phyloP scores from a whole-genome alignment of 1,140 invertebrate genomes.

The Euwallacea fornicatus region DNA sequence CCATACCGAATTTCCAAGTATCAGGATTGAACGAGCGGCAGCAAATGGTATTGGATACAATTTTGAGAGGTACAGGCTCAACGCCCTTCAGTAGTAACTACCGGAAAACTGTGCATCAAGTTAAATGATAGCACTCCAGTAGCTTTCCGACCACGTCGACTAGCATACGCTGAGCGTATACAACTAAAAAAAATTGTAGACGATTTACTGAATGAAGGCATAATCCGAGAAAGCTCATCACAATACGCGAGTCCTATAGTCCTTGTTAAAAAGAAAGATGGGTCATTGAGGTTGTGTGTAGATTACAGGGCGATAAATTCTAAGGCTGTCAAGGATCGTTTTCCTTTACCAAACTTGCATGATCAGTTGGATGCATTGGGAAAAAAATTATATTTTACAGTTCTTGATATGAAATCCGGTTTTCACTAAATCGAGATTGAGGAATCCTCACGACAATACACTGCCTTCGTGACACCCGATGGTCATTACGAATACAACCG shows the following conservation, averaged over 20 bases:
- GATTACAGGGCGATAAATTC: constrained; percentile 58
- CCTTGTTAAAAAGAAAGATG: constrained; percentile 56
- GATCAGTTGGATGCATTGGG: constrained; percentile 40
- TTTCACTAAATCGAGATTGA: constrained; percentile 37
- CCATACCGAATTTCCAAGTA: constrained; percentile 2
- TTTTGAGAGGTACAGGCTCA: not conserved
- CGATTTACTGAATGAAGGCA: constrained; percentile 46
- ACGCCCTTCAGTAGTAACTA: constrained; percentile 1
- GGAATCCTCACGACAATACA: constrained; percentile 42
- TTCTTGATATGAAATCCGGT: constrained; percentile 39
- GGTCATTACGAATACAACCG: constrained; percentile 36
- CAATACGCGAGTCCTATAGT: constrained; percentile 55
- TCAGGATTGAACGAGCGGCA: constrained; percentile 23
- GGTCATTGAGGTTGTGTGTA: constrained; percentile 49
- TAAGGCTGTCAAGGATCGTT: constrained; percentile 46
- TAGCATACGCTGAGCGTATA: constrained; percentile 32
- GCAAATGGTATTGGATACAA: not conserved
- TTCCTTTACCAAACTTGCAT: constrained; percentile 43
- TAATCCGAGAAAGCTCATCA: constrained; percentile 48
- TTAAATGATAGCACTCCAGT: constrained; percentile 24
- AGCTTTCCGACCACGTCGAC: constrained; percentile 25
- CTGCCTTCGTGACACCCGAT: constrained; percentile 44
- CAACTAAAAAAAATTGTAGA: constrained; percentile 44
- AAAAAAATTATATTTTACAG: constrained; percentile 37
- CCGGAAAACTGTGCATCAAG: constrained; percentile 23